Evolutionary conservation across 2,113 vertebrate genomes (phyloP), one percentile per base, ranked within the genome.

Genomic region (Irena cyanogastra): DNA sequence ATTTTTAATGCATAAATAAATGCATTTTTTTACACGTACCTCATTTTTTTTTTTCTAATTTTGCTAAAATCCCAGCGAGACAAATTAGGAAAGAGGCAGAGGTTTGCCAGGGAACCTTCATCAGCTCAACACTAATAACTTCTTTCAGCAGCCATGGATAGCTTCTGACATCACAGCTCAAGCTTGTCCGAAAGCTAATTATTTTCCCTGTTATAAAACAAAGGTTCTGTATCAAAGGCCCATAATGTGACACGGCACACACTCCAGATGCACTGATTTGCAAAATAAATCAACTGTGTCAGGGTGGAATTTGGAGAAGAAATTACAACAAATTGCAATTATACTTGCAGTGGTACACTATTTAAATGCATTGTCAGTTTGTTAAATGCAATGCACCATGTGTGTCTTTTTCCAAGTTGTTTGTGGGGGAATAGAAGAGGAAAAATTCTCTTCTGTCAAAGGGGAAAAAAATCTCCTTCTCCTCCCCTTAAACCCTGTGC

Each of bases 141-240:
- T 98, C 96, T 98, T 98, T 97, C 97, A 98, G 97, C 97, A 97
- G 80, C 94, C 93, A 76, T 83, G 96, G 96, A 97, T 97, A 97
- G 96, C 90, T 94, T 96, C 97, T 97, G 97, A 97, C 97, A 97
- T 97, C 97, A 79, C 98, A 98, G 97, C 96, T 97, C 97, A 97
- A 96, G 98, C 97, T 98, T 98, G 97, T 97, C 97, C 97, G 96
- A 98, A 97, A 97, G 97, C 97, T 98, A 98, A 98, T 98, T 98
- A 98, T 98, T 98, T 98, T 97, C 96, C 95, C 97, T 97, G 97
- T 98, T 98, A 97, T 98, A 97, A 98, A 98, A 98, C 98, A 98
- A 98, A 98, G 97, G 97, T 97, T 98, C 96, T 98, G 96, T 97
- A 98, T 98, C 97, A 98, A 98, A 98, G 97, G 93, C 95, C 96